A percentile compares a stretch with the other conserved stretches of the same genome.
phyloP scores from a whole-genome alignment of 2,888 invertebrate species.

The Perizoma affinitatum region DNA sequence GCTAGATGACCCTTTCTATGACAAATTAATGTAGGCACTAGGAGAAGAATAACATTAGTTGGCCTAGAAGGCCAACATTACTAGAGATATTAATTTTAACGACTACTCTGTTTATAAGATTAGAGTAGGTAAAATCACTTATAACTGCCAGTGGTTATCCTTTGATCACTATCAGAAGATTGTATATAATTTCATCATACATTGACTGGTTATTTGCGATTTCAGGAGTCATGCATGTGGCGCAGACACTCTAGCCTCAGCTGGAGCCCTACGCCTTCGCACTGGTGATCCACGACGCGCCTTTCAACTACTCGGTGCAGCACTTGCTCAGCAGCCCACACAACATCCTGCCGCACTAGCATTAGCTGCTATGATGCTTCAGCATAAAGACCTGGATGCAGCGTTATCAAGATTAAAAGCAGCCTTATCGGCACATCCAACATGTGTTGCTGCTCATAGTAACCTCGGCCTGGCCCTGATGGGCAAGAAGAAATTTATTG shows the following conservation, averaged over 20 bases:
- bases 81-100: too few relatives aligned
- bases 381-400: slow-evolving; percentile 76
- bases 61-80: too few relatives aligned
- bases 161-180: too few relatives aligned
- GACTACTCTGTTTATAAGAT: too few relatives aligned
- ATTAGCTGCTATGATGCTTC: slow-evolving; percentile 81
- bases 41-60: too few relatives aligned
- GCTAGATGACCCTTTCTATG: too few relatives aligned
- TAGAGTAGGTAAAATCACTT: too few relatives aligned
- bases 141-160: too few relatives aligned
- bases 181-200: too few relatives aligned
- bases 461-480: slow-evolving; percentile 72
- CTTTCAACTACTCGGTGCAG: slow-evolving; percentile 82
- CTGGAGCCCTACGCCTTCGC: slow-evolving; percentile 78
- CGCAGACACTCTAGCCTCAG: slow-evolving; percentile 79
- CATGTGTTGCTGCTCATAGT: slow-evolving; percentile 73
- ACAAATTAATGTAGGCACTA: too few relatives aligned
- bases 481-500: slow-evolving; percentile 74
- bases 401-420: slow-evolving; percentile 77
- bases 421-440: slow-evolving; percentile 70
- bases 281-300: slow-evolving; percentile 77
- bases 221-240: slow-evolving; percentile 65
- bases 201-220: too few relatives aligned
- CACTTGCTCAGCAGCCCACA: slow-evolving; percentile 75
- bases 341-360: slow-evolving; percentile 79